Conservation (phyloP, 2,113 vertebrate species). For the Lycaon pictus region DNA sequence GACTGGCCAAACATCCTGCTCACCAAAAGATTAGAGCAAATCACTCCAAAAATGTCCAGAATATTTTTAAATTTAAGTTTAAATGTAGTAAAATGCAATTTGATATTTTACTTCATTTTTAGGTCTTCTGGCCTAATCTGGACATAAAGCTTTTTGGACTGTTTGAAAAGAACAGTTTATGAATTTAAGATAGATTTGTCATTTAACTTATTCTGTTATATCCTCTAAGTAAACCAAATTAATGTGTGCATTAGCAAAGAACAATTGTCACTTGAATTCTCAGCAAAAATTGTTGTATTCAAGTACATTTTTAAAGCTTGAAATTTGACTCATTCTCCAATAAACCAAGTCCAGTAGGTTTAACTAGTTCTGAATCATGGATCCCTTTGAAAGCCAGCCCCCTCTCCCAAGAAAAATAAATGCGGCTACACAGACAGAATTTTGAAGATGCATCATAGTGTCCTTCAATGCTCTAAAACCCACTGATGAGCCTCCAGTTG, state of each 20-base stretch:
- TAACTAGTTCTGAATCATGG: background rate
- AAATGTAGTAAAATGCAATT: background rate
- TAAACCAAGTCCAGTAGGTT: background rate
- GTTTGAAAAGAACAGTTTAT: background rate
- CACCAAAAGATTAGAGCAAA: background rate
- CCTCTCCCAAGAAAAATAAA: background rate
- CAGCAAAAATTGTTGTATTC: background rate
- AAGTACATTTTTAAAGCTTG: slow-evolving; percentile 9
- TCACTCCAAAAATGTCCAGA: background rate
- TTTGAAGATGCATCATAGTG: background rate
- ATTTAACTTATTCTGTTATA: background rate
- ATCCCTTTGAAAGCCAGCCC: background rate
- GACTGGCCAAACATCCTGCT: background rate
- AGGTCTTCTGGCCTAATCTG: background rate
- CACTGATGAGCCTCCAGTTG: background rate
- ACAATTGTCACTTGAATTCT: background rate
- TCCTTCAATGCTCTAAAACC: background rate
- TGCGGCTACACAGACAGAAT: background rate
- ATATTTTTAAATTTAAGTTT: background rate
- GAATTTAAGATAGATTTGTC: background rate
- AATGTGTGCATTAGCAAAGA: background rate
- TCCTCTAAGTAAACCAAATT: background rate
- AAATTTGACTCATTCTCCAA: background rate
- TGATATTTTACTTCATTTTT: background rate
- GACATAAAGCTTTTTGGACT: background rate